Base-by-base conservation (phyloP, 35 echinoderm and acorn worm species). In the Lytechinus variegatus region DNA sequence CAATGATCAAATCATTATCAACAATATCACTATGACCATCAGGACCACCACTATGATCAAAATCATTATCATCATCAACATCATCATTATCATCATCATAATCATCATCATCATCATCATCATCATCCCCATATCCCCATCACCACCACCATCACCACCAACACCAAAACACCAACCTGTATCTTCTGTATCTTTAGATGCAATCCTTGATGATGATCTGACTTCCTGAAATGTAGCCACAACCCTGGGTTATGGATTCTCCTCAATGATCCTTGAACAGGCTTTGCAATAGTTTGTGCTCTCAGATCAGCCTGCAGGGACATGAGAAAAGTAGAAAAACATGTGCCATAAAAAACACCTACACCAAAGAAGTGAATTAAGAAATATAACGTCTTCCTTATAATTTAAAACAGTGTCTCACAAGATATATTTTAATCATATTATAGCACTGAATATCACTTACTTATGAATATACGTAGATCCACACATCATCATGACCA, bases 121-220 rank as follows among this genome's bases (percentile, higher is more conserved):
- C 87, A 9, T 29, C 87, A 89, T 10, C 87, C 52, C 14, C 87
- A 89, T 2, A 44, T 44, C 33, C 0, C 33, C 33, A 89, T 8
- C 27, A 89, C 87, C 87, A 71, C 2, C 10, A 89, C 10, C 52
- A 53, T 33, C 87, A 89, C 10, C 87, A 9, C 33, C 87, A 89
- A 2, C 87, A 44, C 33, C 33, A 44, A 44, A 44, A 44, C 33
- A 44, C 33, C 33, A 89, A 9, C 87, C 87, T 29, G 98, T 27
- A 99, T 94, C 94, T 98, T 99, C 89, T 98, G 97, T n/a, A 99
- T 86, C 96, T 99, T 99, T 55, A 97, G 54, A 95, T 99, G 98
- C 56, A 99, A 28, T 79, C 98, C 95, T 9, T 95, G 97, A 28
- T 97, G 96, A 53, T 99, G 98, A 87, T 98, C 97, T 33, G 97